Base-by-base conservation (phyloP, 2,888 invertebrate genomes). In the Calliphora vomitoria region DNA sequence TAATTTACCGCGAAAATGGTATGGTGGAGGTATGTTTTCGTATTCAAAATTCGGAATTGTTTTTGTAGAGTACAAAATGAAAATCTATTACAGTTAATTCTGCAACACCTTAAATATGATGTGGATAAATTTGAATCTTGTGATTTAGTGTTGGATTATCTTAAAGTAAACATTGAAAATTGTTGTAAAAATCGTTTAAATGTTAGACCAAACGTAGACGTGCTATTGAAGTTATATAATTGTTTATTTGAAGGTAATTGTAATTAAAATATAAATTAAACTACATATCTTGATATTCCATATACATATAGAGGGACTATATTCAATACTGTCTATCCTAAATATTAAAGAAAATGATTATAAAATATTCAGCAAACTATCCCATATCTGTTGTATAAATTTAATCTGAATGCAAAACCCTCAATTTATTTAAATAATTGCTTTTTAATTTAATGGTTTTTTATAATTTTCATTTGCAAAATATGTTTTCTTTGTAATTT, bases 201-300 rank as follows among this genome's bases (percentile, higher is more conserved):
- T 44, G 5, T 25, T 15, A 18, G 2, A 31, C 15, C 35, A 15
- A n/a, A 58, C 47, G 35, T 8, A 8, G 35, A 44, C 0, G n/a
- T 18, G 20, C 0, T 55, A 13, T 13, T 83, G 25, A 53, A 62
- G 6, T 4, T 86, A 38, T 86, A 80, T 13, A 47, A 82, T 35
- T 11, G 31, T 47, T 47, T 75, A 31, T 71, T 86, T 75, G 69
- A 79, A 55, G 86, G 86, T 86, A 75, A 55, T 20, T 60, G 15
- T 72, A 20, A 18, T 55, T 20, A 8, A 10, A 55, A 8, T 1
- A 53, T 11, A 18, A 20, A 47, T 25, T 25, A 25, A 25, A 25
- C n/a, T n/a, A n/a, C n/a, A 25, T 25, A 25, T 25, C 2, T 25
- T 25, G 25, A 25, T 1, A 25, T 2, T 2, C 25, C 25, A 25